Conservation (phyloP, 2,113 vertebrate genomes). For the Myotis brandtii region DNA sequence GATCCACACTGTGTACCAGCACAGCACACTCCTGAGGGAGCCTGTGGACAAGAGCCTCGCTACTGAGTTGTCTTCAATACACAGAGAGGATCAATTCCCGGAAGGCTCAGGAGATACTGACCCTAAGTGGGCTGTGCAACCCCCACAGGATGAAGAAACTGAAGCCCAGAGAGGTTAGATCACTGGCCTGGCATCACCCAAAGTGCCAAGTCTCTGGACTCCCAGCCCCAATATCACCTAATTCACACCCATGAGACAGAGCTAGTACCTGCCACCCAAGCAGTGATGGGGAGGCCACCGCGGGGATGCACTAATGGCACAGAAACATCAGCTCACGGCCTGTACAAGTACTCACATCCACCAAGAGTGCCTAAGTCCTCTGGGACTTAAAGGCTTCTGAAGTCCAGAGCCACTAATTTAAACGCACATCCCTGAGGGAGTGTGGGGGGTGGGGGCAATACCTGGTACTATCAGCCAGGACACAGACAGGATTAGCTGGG, state of each 20-base stretch:
- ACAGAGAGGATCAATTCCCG: background rate
- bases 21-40: background rate
- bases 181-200: background rate
- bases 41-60: background rate
- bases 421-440: background rate
- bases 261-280: background rate
- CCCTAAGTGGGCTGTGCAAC: background rate
- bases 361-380: background rate
- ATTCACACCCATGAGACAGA: background rate
- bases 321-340: background rate
- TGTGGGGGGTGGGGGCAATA: background rate
- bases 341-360: background rate
- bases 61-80: background rate
- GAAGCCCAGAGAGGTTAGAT: background rate
- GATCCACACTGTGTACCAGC: rapidly evolving
- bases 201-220: background rate
- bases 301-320: background rate
- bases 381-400: background rate
- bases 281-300: rapidly evolving
- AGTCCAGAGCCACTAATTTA: background rate
- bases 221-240: background rate
- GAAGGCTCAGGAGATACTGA: background rate
- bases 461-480: background rate
- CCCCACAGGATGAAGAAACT: background rate
- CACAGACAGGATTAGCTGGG: background rate